Conservation (phyloP, 2,113 vertebrate species). For the human (Homo sapiens) region DNA sequence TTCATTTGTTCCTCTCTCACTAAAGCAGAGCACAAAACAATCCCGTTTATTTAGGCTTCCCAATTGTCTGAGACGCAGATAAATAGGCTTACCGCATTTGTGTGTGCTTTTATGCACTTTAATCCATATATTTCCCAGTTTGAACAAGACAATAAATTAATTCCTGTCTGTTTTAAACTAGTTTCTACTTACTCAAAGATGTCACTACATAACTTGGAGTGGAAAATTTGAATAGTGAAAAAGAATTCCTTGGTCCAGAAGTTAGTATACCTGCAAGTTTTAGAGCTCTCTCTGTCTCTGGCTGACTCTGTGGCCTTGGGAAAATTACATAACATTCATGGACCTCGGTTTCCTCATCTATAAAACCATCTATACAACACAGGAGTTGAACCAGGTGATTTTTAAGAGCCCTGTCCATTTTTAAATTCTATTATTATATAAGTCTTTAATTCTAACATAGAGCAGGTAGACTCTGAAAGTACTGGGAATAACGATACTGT, state of each 20-base stretch:
- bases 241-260: not conserved
- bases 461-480: slow-evolving; percentile 41
- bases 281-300: not conserved
- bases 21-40: slow-evolving; percentile 47
- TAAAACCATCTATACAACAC: slow-evolving; percentile 73
- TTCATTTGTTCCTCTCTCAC: slow-evolving; percentile 55
- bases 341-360: slow-evolving; percentile 66
- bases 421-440: slow-evolving; percentile 72
- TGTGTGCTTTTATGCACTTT: slow-evolving; percentile 73
- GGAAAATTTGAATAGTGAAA: not conserved
- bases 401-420: slow-evolving; percentile 61
- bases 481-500: not conserved
- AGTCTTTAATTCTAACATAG: slow-evolving; percentile 68
- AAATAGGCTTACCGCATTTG: slow-evolving; percentile 62
- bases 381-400: slow-evolving; percentile 30
- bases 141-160: slow-evolving; percentile 78
- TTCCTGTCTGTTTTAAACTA: slow-evolving; percentile 70
- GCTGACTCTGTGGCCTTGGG: slow-evolving; percentile 10
- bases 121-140: slow-evolving; percentile 76
- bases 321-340: slow-evolving; percentile 49
- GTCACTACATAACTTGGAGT: slow-evolving; percentile 50
- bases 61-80: slow-evolving; percentile 62
- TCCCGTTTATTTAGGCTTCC: slow-evolving; percentile 36
- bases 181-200: slow-evolving; percentile 71
- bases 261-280: not conserved